Conservation (phyloP, 2,888 invertebrate species). For the Prenolepis imparis region DNA sequence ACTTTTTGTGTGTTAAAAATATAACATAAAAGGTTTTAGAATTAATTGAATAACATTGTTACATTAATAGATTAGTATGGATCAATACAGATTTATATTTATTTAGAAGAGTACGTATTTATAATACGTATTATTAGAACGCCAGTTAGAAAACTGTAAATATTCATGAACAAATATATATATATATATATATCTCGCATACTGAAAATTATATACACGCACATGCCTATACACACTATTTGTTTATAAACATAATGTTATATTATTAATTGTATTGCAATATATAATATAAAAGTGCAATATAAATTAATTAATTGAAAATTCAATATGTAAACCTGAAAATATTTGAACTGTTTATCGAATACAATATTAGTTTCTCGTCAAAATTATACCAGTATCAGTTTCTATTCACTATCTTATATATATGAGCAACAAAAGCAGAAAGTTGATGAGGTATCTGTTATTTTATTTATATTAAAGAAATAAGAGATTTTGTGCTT, state of each 20-base stretch:
- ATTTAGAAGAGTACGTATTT: not conserved
- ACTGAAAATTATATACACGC: no score
- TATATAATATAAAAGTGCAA: not conserved
- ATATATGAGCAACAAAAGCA: not conserved
- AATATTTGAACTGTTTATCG: not conserved
- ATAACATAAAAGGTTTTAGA: not conserved
- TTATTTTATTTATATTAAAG: constrained; percentile 1
- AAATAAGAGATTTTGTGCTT: not conserved
- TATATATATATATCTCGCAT: not conserved
- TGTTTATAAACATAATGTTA: not conserved
- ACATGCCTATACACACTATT: not conserved
- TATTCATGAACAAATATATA: not conserved
- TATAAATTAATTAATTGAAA: not conserved
- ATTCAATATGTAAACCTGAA: not conserved
- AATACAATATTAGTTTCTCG: not conserved
- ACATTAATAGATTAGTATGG: not conserved
- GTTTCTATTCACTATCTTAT: not conserved
- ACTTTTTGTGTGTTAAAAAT: not conserved
- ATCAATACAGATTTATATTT: not conserved
- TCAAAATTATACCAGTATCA: not conserved
- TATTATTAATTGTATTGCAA: not conserved
- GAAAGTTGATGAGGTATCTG: not conserved
- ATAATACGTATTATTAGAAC: not conserved
- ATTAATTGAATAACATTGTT: not conserved
- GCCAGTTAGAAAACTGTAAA: not conserved